phyloP scores from a whole-genome alignment of 2,888 invertebrate genomes.

The Temnothorax ravouxi region DNA sequence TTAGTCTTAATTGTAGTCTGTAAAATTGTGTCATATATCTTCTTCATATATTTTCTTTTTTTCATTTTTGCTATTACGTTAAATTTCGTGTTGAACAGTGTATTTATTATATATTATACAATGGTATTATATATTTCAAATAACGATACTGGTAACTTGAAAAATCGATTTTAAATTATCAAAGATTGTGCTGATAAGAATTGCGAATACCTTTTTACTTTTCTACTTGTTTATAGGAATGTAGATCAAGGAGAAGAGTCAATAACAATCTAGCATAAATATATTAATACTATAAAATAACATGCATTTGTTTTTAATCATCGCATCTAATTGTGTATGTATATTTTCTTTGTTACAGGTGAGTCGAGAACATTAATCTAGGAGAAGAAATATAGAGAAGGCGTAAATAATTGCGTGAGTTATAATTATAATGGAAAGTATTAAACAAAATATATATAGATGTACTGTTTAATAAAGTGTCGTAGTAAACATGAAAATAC shows the following conservation, averaged over 20 bases:
- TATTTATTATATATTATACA: too few species aligned
- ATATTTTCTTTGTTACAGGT: conserved; percentile 45
- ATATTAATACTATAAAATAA: background rate
- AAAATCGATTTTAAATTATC: background rate
- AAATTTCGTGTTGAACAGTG: too few species aligned
- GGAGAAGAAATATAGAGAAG: background rate
- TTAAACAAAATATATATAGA: background rate
- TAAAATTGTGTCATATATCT: background rate
- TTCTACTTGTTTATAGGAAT: background rate
- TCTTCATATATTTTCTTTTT: background rate
- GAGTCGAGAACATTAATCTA: background rate
- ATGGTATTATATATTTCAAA: background rate
- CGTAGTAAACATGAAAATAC: background rate
- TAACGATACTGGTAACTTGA: background rate
- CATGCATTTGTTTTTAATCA: background rate
- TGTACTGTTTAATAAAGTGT: background rate
- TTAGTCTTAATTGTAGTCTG: background rate
- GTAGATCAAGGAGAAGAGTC: background rate
- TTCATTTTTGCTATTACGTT: background rate
- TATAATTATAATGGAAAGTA: background rate
- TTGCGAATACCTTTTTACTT: background rate
- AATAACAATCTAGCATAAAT: too few species aligned
- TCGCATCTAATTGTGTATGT: background rate
- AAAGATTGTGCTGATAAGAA: background rate
- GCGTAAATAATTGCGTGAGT: conserved; percentile 6